Conservation (phyloP, 2,888 invertebrate species). For the Leucophora obtusa region DNA sequence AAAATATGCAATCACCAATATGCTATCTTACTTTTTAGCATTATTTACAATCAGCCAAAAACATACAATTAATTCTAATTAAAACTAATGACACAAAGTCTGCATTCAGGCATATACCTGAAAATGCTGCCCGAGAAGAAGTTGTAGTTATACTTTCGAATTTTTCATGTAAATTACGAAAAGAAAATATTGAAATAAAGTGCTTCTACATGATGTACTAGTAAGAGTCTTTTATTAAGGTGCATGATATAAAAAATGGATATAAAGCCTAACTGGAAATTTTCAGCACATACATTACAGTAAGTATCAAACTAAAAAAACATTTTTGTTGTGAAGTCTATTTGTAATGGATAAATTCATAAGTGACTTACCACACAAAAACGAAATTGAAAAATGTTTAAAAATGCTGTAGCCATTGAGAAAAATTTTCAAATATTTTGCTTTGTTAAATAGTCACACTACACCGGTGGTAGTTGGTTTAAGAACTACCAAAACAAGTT, state of each 20-base stretch:
- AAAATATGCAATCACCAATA: background rate
- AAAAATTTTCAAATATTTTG: too few relatives aligned
- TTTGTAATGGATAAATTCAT: background rate
- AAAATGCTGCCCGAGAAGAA: background rate
- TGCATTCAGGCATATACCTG: background rate
- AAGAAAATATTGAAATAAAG: conserved; percentile 56
- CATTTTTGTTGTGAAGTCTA: background rate
- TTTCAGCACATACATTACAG: background rate
- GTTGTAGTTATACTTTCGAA: background rate
- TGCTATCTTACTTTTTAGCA: background rate
- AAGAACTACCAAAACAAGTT: too few relatives aligned
- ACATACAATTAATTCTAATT: conserved; percentile 1
- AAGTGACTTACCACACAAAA: background rate
- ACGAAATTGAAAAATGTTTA: background rate
- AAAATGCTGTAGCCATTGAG: too few relatives aligned
- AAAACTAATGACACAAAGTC: background rate
- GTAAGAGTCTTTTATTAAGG: conserved; percentile 14
- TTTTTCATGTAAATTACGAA: conserved; percentile 11
- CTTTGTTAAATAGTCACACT: too few relatives aligned
- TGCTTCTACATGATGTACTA: conserved; percentile 6
- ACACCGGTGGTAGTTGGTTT: too few relatives aligned
- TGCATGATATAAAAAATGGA: conserved; percentile 22
- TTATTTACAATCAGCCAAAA: background rate
- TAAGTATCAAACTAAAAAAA: conserved; percentile 3
- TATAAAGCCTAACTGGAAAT: conserved; percentile 7